phyloP scores from a whole-genome alignment of 1,140 invertebrate species.

The Elymnias hypermnestra region DNA sequence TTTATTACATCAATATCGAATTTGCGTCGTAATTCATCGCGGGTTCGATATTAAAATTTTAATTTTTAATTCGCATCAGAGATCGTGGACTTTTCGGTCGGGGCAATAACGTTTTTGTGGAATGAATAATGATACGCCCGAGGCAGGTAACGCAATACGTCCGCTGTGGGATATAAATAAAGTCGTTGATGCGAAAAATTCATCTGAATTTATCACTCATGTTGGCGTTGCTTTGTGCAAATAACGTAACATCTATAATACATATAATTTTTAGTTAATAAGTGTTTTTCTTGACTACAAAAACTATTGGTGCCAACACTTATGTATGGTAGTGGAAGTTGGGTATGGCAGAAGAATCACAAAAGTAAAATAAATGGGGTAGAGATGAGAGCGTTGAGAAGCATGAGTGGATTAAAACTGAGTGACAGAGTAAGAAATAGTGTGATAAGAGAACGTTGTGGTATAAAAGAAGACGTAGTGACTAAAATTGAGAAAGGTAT shows the following conservation, averaged over 20 bases:
- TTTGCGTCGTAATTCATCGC: slow-evolving; percentile 49
- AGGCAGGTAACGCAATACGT: slow-evolving; percentile 55
- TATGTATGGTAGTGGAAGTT: too few species aligned
- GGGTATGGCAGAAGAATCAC: too few species aligned
- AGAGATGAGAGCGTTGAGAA: too few species aligned
- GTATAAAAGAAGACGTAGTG: too few species aligned
- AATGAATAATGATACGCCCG: slow-evolving; percentile 53
- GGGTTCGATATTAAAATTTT: slow-evolving; percentile 41
- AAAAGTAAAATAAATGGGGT: too few species aligned
- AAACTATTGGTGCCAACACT: too few species aligned
- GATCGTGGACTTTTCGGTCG: slow-evolving; percentile 32
- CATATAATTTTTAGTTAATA: too few species aligned
- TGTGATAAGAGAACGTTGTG: too few species aligned
- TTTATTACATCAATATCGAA: slow-evolving; percentile 62
- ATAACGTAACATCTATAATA: slow-evolving; percentile 16
- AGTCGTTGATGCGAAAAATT: slow-evolving; percentile 63
- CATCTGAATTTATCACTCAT: slow-evolving; percentile 54
- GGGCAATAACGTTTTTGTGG: slow-evolving; percentile 52
- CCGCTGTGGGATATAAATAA: slow-evolving; percentile 57
- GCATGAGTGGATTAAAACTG: too few species aligned
- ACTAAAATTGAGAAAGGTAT: too few species aligned
- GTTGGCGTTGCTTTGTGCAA: slow-evolving; percentile 35
- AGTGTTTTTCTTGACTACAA: too few species aligned
- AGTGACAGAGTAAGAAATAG: too few species aligned
- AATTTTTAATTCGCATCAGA: slow-evolving; percentile 45